These are phyloP conservation scores for Malthinus flaveolus DNA, from an alignment of 2,888 invertebrate genomes.

Conservation along the genomic window DNA sequence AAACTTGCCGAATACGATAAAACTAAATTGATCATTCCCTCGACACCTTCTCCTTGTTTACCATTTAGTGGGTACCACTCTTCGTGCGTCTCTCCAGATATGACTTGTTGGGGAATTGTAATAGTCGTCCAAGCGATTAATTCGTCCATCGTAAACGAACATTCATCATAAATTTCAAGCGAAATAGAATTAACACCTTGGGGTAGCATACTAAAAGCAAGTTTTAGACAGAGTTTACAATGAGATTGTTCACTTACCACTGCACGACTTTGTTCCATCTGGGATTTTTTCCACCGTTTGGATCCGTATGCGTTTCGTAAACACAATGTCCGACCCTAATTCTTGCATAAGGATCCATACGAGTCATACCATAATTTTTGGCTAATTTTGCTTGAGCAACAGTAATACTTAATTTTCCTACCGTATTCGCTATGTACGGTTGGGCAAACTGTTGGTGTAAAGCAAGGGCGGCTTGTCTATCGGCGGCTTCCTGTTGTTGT, in stretches of 20 bases:
- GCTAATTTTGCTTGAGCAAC: constrained; percentile 88
- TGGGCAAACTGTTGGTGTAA: constrained; percentile 66
- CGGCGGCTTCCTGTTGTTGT: constrained; percentile 73
- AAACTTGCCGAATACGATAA: constrained; percentile 73
- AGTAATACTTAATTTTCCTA: constrained; percentile 81
- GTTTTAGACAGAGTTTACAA: not conserved
- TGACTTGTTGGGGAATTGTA: constrained; percentile 80
- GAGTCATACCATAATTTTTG: constrained; percentile 92
- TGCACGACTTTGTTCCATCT: constrained; percentile 95
- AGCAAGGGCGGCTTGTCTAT: constrained; percentile 77
- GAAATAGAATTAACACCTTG: constrained; percentile 86
- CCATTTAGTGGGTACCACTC: constrained; percentile 95
- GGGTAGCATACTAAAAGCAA: constrained; percentile 71
- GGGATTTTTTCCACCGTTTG: constrained; percentile 93
- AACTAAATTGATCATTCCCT: constrained; percentile 91
- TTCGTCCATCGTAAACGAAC: constrained; percentile 95
- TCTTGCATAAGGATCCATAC: constrained; percentile 96
- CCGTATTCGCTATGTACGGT: constrained; percentile 54
- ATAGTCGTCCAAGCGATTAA: constrained; percentile 93
- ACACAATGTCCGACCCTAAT: constrained; percentile 91
- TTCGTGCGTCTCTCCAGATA: constrained; percentile 88
- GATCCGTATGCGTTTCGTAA: constrained; percentile 94
- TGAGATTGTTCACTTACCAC: constrained; percentile 51
- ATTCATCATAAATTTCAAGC: constrained; percentile 95
- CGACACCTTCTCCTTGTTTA: constrained; percentile 91